phyloP scores from a whole-genome alignment of 2,797 vertebrate species.

The Glyptemys insculpta region DNA sequence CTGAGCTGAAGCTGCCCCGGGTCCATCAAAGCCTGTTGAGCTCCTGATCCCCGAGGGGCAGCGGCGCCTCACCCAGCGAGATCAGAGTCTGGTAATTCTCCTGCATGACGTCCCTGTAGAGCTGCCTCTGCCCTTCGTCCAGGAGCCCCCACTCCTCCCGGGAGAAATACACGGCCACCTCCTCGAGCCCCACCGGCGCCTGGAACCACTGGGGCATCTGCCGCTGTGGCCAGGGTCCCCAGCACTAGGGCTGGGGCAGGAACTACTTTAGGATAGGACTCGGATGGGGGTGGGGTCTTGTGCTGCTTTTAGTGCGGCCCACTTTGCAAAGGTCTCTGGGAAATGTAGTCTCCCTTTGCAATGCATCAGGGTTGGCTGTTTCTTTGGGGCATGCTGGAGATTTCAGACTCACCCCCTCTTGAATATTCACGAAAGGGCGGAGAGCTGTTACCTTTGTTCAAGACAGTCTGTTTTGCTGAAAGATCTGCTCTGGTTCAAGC shows the following conservation, averaged over 20 bases:
- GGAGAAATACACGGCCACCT: too few relatives aligned
- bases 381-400: too few relatives aligned
- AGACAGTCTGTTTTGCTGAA: too few relatives aligned
- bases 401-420: not conserved
- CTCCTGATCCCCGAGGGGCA: not conserved
- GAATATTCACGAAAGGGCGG: not conserved
- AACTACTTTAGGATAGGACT: not conserved
- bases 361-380: too few relatives aligned
- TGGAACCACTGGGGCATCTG: too few relatives aligned
- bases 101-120: not conserved
- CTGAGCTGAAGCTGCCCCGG: not conserved
- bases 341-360: not conserved
- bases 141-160: too few relatives aligned
- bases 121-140: not conserved
- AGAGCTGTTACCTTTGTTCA: too few relatives aligned
- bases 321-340: not conserved
- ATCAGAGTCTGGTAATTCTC: not conserved
- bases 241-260: too few relatives aligned
- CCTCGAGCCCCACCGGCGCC: too few relatives aligned
- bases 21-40: not conserved
- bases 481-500: not conserved
- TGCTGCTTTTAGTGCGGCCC: not conserved
- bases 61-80: not conserved
- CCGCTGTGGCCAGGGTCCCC: too few relatives aligned
- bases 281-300: not conserved